phyloP scores from a whole-genome alignment of 2,888 invertebrate genomes.

The Seira ritae region DNA sequence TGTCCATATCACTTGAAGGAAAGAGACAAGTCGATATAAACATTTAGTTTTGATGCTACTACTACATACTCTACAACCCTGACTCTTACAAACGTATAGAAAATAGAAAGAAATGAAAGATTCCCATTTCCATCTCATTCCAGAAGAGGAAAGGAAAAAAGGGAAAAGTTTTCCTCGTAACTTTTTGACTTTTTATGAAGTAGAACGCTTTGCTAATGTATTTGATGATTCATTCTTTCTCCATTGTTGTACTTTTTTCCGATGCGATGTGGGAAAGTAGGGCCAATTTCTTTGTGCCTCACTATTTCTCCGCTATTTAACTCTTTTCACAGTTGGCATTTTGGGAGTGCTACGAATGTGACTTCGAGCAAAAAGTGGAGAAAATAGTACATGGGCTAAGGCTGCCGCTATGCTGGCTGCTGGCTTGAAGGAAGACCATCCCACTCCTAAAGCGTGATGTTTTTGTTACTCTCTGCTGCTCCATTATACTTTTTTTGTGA shows the following conservation, averaged over 20 bases:
- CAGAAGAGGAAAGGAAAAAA: constrained; percentile 5
- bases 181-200: constrained; percentile 40
- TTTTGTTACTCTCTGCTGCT: not conserved
- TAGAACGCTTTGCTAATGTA: constrained; percentile 15
- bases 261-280: constrained; percentile 48
- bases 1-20: constrained; percentile 1
- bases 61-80: not conserved
- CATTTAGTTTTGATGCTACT: not conserved
- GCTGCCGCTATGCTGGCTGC: not conserved
- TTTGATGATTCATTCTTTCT: constrained; percentile 2
- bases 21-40: not conserved
- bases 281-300: constrained; percentile 50
- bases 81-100: no score
- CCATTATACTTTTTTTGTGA: constrained; percentile 28
- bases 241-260: constrained; percentile 31
- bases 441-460: not conserved
- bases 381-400: not conserved
- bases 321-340: not conserved
- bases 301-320: constrained; percentile 15
- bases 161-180: constrained; percentile 15
- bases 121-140: not conserved
- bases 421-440: not conserved
- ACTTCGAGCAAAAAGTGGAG: not conserved
- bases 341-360: not conserved
- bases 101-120: not conserved